Conservation (phyloP, 1,140 invertebrate species). For the Tetramorium parvispinum region DNA sequence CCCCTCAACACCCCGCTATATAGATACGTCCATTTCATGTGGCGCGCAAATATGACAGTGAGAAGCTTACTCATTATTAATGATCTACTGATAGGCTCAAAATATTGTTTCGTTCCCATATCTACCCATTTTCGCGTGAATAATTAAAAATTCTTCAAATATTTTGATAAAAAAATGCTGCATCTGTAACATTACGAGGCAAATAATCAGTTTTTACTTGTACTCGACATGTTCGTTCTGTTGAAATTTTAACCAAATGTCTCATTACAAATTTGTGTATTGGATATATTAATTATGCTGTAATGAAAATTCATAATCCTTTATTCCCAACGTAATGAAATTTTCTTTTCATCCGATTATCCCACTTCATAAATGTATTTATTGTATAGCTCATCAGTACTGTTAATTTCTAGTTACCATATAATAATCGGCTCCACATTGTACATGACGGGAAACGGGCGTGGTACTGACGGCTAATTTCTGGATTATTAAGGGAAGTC, state of each 20-base stretch:
- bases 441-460: slow-evolving; percentile 65
- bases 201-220: neutral
- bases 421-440: slow-evolving; percentile 67
- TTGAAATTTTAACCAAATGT: neutral
- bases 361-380: slow-evolving; percentile 10
- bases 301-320: neutral
- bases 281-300: neutral
- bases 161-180: neutral
- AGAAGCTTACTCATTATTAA: slow-evolving; percentile 30
- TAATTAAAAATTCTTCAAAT: neutral
- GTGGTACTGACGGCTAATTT: slow-evolving; percentile 71
- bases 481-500: slow-evolving; percentile 62
- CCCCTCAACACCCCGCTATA: slow-evolving; percentile 13
- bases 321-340: neutral
- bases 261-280: slow-evolving; percentile 13
- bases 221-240: neutral
- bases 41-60: neutral
- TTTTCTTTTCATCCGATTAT: slow-evolving; percentile 40
- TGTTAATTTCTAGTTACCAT: slow-evolving; percentile 49
- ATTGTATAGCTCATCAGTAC: neutral
- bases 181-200: neutral
- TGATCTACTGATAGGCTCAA: neutral
- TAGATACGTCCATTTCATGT: neutral
- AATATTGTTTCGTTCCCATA: neutral
- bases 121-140: neutral